These are phyloP conservation scores for Hylomyscus alleni DNA, from an alignment of 2,797 vertebrate genomes.

Conservation along the genomic window DNA sequence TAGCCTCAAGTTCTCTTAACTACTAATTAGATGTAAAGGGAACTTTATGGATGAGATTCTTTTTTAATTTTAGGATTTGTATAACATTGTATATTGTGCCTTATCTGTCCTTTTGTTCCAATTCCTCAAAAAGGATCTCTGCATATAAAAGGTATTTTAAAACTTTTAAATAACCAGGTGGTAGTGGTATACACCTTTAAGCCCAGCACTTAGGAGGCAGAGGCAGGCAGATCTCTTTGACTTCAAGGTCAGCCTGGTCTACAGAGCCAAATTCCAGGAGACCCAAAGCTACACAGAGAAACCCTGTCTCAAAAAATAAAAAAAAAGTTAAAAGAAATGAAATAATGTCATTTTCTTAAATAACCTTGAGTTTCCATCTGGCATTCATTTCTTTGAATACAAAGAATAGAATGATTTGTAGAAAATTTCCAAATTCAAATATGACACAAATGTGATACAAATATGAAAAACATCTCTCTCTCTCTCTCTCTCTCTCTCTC, in stretches of 20 bases:
- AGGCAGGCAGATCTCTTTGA: background rate
- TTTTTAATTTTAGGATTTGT: background rate
- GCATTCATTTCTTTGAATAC: background rate
- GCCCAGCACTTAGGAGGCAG: background rate
- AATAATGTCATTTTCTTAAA: background rate
- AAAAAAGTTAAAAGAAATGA: background rate
- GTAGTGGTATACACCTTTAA: background rate
- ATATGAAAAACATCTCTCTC: background rate
- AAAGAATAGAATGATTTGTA: constrained; percentile 34
- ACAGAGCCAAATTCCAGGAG: background rate
- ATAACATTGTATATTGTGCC: background rate
- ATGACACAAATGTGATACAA: background rate
- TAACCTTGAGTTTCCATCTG: constrained; percentile 47
- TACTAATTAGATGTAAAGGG: constrained; percentile 11
- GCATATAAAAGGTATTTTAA: background rate
- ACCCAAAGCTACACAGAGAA: background rate
- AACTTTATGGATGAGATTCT: background rate
- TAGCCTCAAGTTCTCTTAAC: background rate
- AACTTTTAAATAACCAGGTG: background rate
- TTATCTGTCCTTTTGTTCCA: constrained; percentile 33
- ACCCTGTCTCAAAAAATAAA: background rate
- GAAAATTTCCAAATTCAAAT: constrained; percentile 48
- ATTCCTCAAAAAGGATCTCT: constrained; percentile 49
- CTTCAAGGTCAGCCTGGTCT: background rate
- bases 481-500: too few species aligned